Evolutionary conservation across 2,888 invertebrate species (phyloP), one percentile per base, ranked within the genome.

Genomic region (Patella pellucida): DNA sequence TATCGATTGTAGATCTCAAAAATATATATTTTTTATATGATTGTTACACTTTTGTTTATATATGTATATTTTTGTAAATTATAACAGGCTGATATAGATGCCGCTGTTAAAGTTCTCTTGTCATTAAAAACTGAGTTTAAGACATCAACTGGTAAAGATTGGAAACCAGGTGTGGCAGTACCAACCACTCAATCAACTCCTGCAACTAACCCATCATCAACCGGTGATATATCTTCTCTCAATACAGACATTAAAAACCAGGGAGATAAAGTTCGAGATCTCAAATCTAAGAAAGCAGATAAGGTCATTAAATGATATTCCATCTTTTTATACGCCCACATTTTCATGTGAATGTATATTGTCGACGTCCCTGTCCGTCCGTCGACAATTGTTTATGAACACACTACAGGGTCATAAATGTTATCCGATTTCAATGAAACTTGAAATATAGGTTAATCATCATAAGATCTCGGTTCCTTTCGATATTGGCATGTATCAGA

Each of bases 111-210:
- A 83, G 83, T 83, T 56, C 90, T 97, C 3, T 89, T 96, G 23
- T 92, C 92, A 12, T 90, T 96, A 1, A 97, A 97, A 91, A 92
- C 93, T 0, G 94, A 95, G 79, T 97, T 94, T 91, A 97, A 96
- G 90, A 91, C 92, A 16, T 88, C 92, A 27, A 94, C 94, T 16
- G 95, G 94, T 0, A 86, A 92, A 83, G 94, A 95, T 77, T 94
- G 94, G 94, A 93, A 92, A 82, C 93, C 92, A 73, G 83, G 71
- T 68, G 69, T 72, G 41, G 41, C 52, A 51, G 69, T 50, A 3
- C 19, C 3, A 7, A 52, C 51, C 3, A 54, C 69, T 16, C 31
- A 62, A 2, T 16, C 50, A 31, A n/a, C 19, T 16, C 56, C 52
- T 23, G 54, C 41, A 52, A 23, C 71, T 23, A 31, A 56, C 52